Conservation (phyloP, 2,888 invertebrate species). For the Amblyjoppa proteus region DNA sequence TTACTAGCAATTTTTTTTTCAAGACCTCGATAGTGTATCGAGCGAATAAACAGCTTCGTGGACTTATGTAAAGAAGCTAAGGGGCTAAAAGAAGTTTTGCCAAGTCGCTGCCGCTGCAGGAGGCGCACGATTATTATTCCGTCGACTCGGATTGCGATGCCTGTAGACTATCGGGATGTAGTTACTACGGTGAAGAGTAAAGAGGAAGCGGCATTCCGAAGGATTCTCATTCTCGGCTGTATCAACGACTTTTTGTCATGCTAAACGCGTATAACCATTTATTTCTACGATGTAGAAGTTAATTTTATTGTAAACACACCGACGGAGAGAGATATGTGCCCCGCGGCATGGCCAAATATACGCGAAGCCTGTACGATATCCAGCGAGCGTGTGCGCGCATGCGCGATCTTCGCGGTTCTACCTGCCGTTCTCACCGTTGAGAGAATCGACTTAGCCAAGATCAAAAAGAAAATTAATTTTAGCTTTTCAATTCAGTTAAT, state of each 20-base stretch:
- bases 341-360: slow-evolving; percentile 65
- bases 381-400: background rate
- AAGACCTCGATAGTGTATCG: background rate
- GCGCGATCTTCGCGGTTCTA: slow-evolving; percentile 13
- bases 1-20: background rate
- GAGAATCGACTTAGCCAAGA: background rate
- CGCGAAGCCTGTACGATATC: slow-evolving; percentile 5
- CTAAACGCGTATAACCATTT: slow-evolving; percentile 75
- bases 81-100: background rate
- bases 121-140: background rate
- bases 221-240: slow-evolving; percentile 62
- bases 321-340: slow-evolving; percentile 69
- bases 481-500: background rate
- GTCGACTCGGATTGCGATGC: background rate
- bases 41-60: background rate
- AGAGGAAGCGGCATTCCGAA: slow-evolving; percentile 69
- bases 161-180: background rate
- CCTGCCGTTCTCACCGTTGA: background rate
- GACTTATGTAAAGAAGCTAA: background rate
- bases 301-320: slow-evolving; percentile 78
- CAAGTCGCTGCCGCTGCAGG: background rate
- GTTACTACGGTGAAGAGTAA: background rate
- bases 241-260: slow-evolving; percentile 72
- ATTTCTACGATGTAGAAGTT: slow-evolving; percentile 75
- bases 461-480: background rate